These are phyloP conservation scores for Macrochelys suwanniensis DNA, from an alignment of 2,797 vertebrate species.

Conservation along the genomic window DNA sequence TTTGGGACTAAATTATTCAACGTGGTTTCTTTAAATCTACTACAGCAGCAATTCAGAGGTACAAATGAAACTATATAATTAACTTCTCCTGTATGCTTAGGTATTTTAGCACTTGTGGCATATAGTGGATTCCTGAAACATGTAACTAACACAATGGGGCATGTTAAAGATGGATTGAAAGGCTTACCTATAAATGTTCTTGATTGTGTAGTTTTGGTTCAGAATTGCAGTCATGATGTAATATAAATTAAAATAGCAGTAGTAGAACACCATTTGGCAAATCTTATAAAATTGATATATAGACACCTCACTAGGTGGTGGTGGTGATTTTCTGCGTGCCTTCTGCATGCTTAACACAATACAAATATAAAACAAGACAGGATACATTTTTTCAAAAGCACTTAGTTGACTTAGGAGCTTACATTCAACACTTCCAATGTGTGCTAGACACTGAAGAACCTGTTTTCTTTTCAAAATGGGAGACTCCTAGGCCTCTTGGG, in stretches of 20 bases:
- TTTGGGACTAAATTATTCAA: not conserved
- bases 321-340: not conserved
- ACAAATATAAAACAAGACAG: conserved; percentile 19
- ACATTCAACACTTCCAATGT: not conserved
- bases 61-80: not conserved
- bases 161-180: conserved; percentile 41
- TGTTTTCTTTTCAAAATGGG: not conserved
- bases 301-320: conserved; percentile 20
- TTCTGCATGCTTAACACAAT: conserved; percentile 30
- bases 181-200: conserved; percentile 29
- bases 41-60: conserved; percentile 14
- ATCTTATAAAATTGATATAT: conserved; percentile 4
- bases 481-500: not conserved
- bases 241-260: conserved; percentile 55
- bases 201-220: conserved; percentile 56
- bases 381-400: too few species aligned
- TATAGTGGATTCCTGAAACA: not conserved
- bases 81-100: conserved; percentile 2
- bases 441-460: not conserved
- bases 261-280: conserved; percentile 20
- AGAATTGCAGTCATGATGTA: conserved; percentile 39
- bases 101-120: not conserved
- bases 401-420: not conserved
- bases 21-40: not conserved
- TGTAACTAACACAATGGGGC: not conserved